Base-by-base conservation (phyloP, 2,797 vertebrate species). In the Craterocephalus amniculus region DNA sequence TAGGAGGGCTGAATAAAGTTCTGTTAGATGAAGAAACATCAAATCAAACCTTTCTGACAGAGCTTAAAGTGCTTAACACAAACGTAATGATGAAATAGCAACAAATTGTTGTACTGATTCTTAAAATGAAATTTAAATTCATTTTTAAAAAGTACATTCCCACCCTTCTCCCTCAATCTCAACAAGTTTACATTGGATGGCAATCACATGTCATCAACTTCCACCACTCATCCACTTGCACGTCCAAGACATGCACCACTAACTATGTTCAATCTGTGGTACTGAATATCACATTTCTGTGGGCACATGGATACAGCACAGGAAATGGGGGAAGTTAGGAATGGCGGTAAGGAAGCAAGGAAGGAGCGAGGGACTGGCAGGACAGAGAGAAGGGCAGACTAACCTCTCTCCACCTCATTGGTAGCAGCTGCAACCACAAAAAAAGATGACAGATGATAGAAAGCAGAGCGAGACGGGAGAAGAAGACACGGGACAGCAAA, bases 391-490 rank as follows among this genome's bases (percentile, higher is more conserved):
- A 88, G 75, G 90, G 92, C 93, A 94, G 86, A 99, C 98, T 99
- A 94, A 99, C 97, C 98, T 99, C 98, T 98, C 95, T 99, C 97
- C 97, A 99, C 98, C 95, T 99, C 97, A 98, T 99, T 99, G 95
- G 97, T 97, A 96, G 97, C 97, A 96, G 97, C 97, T 95, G 98
- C 95, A 96, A 96, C 96, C 94, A 95, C 95, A 95, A 63, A 84
- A 54, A 83, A 63, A 74, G 57, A 93, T 67, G 67, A 86, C 58
- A 85, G 74, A 85, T 86, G 83, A 89, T 45, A 85, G 83, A 85
- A 82, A 90, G 84, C 81, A 90, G 85, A 91, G 83, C 85, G 40
- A 89, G 76, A 89, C 67, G 72, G 45, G 64, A 72, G 80, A 67
- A 71, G 20, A 79, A 74, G 72, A 84, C 74, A 86, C 56, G 74